phyloP scores from a whole-genome alignment of 1,140 invertebrate species.

The Muscidifurax raptorellus region DNA sequence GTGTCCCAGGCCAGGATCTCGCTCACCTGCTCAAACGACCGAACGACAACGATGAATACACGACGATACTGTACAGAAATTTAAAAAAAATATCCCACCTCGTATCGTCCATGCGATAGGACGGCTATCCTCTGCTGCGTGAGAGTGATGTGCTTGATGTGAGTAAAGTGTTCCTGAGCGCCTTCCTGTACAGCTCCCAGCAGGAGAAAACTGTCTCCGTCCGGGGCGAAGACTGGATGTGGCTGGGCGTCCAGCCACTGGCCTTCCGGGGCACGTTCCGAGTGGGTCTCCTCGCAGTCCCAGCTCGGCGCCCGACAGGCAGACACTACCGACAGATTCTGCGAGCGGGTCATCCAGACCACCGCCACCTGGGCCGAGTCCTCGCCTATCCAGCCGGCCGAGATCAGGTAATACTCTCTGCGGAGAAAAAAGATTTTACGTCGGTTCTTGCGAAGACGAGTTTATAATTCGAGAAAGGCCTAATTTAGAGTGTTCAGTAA shows the following conservation, averaged over 20 bases:
- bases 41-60: too few species aligned
- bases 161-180: slow-evolving; percentile 87
- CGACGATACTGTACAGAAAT: too few species aligned
- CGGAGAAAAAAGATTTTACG: slow-evolving; percentile 54
- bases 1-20: slow-evolving; percentile 92
- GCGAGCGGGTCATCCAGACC: slow-evolving; percentile 93
- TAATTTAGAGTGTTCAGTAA: too few species aligned
- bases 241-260: slow-evolving; percentile 91
- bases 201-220: slow-evolving; percentile 89
- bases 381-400: slow-evolving; percentile 89
- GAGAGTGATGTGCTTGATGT: slow-evolving; percentile 91
- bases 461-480: too few species aligned
- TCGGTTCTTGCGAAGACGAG: too few species aligned
- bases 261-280: slow-evolving; percentile 86
- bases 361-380: slow-evolving; percentile 85
- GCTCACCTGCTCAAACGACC: slow-evolving; percentile 72
- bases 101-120: slow-evolving; percentile 90
- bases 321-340: slow-evolving; percentile 89
- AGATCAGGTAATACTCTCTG: slow-evolving; percentile 95
- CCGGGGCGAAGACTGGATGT: slow-evolving; percentile 87
- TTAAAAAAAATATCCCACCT: slow-evolving; percentile 76
- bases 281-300: slow-evolving; percentile 89
- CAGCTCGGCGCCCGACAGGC: slow-evolving; percentile 86
- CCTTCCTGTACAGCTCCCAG: slow-evolving; percentile 89
- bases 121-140: slow-evolving; percentile 89